Percentiles rank a stretch among this genome's conserved stretches.
phyloP scores from a whole-genome alignment of 1,140 invertebrate genomes.

The Paralvinella palmiformis region DNA sequence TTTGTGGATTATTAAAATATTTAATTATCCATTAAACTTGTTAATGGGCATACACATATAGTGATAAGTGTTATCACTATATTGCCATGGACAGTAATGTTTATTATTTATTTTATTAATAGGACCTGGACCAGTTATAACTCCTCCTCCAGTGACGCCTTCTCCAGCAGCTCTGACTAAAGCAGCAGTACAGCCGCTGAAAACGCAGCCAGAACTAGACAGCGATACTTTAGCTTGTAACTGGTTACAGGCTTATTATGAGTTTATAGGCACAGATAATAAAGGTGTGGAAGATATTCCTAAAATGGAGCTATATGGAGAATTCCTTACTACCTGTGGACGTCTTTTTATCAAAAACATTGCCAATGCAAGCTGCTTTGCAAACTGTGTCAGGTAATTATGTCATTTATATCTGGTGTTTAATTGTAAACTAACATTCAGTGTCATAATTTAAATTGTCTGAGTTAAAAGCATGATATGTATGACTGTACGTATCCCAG shows the following conservation, averaged over 20 bases:
- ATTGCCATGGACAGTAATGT: too few relatives aligned
- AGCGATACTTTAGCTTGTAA: slow-evolving; percentile 37
- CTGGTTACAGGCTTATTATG: slow-evolving; percentile 35
- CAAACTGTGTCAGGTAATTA: slow-evolving; percentile 35
- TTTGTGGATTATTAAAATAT: too few relatives aligned
- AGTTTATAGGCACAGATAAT: slow-evolving; percentile 21
- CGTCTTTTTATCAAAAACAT: slow-evolving; percentile 29
- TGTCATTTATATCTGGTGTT: background rate
- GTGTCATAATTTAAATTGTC: too few relatives aligned
- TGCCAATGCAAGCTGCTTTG: slow-evolving; percentile 29
- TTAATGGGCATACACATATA: too few relatives aligned
- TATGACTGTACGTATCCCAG: too few relatives aligned
- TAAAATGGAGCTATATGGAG: slow-evolving; percentile 30
- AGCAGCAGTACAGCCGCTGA: too few relatives aligned
- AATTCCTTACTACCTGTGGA: slow-evolving; percentile 35
- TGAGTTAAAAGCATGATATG: too few relatives aligned
- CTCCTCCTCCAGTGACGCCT: background rate
- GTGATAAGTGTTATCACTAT: too few relatives aligned
- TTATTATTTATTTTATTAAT: too few relatives aligned
- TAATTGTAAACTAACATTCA: too few relatives aligned
- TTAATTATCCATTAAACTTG: too few relatives aligned
- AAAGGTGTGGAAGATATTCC: slow-evolving; percentile 15
- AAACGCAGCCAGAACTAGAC: slow-evolving; percentile 22
- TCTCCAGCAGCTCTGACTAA: background rate
- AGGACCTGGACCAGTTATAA: background rate